Evolutionary conservation across 2,797 vertebrate genomes (phyloP).

Genomic region (Liparis tanakae): DNA sequence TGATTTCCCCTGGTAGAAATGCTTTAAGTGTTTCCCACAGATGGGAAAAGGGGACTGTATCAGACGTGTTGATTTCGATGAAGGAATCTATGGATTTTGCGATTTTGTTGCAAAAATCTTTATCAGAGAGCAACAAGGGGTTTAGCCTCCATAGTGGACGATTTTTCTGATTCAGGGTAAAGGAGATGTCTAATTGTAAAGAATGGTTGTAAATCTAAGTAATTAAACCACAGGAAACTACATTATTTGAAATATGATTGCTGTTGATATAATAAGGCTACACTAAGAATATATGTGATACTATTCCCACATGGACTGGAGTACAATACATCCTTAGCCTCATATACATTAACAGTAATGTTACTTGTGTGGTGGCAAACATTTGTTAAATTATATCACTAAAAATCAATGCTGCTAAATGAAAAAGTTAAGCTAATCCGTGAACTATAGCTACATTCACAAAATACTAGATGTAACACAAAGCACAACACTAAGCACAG

Average conservation of each 20-base stretch:
- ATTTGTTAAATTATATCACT: background rate
- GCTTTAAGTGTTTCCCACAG: too few species aligned
- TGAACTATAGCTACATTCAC: background rate
- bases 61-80: too few species aligned
- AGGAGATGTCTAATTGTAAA: too few species aligned
- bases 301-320: background rate
- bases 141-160: too few species aligned
- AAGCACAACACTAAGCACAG: background rate
- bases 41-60: too few species aligned
- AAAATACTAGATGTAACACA: background rate
- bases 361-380: background rate
- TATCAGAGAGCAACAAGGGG: too few species aligned
- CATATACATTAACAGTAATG: background rate
- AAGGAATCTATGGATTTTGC: too few species aligned
- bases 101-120: too few species aligned
- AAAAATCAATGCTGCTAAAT: slow-evolving; percentile 1
- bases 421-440: background rate
- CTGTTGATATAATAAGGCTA: too few species aligned
- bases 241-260: background rate
- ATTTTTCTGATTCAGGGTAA: too few species aligned
- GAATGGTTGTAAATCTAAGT: background rate
- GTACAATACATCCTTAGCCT: background rate
- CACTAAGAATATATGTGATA: background rate
- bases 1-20: too few species aligned
- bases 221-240: background rate